A percentile compares a stretch with the other conserved stretches of the same genome.
phyloP scores from a whole-genome alignment of 2,797 vertebrate species.

The Sebastes aleutianus region DNA sequence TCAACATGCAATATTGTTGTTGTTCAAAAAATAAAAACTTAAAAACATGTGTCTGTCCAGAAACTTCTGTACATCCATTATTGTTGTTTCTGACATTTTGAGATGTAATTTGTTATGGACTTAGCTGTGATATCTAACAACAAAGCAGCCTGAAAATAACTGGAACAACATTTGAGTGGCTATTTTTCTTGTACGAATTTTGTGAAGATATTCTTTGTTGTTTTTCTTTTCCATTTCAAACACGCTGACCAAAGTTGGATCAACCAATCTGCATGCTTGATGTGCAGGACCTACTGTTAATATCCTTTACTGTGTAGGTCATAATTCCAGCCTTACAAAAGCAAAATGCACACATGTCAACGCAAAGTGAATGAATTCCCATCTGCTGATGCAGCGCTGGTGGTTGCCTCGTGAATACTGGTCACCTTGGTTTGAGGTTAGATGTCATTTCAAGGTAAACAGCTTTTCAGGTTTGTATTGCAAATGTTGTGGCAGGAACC shows the following conservation, averaged over 20 bases:
- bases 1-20: too few relatives aligned
- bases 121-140: neutral
- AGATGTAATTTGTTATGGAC: neutral
- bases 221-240: neutral
- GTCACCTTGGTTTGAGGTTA: neutral
- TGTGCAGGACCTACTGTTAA: neutral
- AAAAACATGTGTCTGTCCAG: too few relatives aligned
- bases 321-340: neutral
- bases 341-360: neutral
- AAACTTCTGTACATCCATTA: too few relatives aligned
- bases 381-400: neutral
- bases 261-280: neutral
- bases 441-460: neutral
- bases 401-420: neutral
- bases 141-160: neutral
- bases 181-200: neutral
- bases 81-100: neutral
- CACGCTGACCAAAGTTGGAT: neutral
- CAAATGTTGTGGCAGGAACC: neutral
- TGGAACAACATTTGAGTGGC: too few relatives aligned
- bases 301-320: neutral
- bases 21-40: too few relatives aligned
- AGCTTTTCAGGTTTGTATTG: neutral
- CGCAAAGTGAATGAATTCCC: neutral
- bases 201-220: neutral